A percentile compares a stretch with the other conserved stretches of the same genome.
phyloP scores from a whole-genome alignment of 2,888 invertebrate genomes.

The Ophion ellenae region DNA sequence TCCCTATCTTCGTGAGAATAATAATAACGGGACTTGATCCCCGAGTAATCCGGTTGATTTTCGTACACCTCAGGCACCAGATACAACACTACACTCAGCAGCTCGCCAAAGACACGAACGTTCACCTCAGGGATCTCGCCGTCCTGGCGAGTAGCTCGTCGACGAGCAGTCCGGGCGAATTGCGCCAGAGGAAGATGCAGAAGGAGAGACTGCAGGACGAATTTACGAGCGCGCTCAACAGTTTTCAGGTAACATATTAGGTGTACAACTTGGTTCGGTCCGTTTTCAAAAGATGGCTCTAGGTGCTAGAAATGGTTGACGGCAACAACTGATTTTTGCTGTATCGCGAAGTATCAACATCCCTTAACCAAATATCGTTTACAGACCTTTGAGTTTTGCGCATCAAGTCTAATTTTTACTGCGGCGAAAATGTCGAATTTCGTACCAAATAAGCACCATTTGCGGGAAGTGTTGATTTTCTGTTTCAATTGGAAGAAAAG shows the following conservation, averaged over 20 bases:
- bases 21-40: not conserved
- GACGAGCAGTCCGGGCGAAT: conserved; percentile 86
- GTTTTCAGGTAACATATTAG: conserved; percentile 88
- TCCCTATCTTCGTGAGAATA: not conserved
- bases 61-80: conserved; percentile 88
- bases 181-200: conserved; percentile 93
- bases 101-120: conserved; percentile 95
- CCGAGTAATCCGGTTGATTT: not conserved
- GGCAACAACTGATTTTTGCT: too few species aligned
- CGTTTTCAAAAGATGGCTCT: too few species aligned
- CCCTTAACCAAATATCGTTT: too few species aligned
- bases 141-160: conserved; percentile 85
- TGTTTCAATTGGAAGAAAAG: too few species aligned
- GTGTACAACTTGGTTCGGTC: too few species aligned
- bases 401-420: too few species aligned
- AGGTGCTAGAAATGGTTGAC: too few species aligned
- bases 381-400: too few species aligned
- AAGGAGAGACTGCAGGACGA: conserved; percentile 96
- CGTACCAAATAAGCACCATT: too few species aligned
- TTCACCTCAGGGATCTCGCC: conserved; percentile 92
- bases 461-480: too few species aligned
- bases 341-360: too few species aligned
- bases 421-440: too few species aligned
- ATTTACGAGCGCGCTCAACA: conserved; percentile 94
- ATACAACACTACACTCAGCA: conserved; percentile 98